These are phyloP conservation scores for Diadophis punctatus DNA, from an alignment of 2,113 vertebrate genomes.

Conservation along the genomic window DNA sequence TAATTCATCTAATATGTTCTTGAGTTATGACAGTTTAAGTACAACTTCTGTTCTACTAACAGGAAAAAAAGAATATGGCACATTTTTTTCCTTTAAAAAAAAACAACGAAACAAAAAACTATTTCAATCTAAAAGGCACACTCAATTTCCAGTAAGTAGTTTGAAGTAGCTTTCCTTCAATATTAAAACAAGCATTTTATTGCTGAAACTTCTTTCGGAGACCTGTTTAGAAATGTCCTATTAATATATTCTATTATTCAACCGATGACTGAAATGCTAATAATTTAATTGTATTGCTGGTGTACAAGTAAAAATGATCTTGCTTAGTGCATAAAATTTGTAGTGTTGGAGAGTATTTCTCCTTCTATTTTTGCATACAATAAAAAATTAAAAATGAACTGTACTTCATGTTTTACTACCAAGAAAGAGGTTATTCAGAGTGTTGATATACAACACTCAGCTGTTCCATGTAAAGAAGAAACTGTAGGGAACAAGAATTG, in stretches of 20 bases:
- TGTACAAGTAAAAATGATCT: neutral
- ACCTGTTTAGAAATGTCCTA: neutral
- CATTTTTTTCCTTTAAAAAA: neutral
- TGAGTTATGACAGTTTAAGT: neutral
- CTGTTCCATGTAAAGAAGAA: neutral
- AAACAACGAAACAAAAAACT: neutral
- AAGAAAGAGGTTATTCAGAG: neutral
- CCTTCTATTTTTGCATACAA: neutral
- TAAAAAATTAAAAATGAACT: neutral
- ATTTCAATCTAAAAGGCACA: neutral
- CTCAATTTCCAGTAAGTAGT: neutral
- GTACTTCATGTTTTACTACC: fast-evolving
- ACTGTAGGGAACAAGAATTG: constrained; percentile 18
- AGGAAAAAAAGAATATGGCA: neutral
- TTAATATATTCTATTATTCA: neutral
- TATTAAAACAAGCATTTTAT: neutral
- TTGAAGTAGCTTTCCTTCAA: neutral
- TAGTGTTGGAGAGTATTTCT: neutral
- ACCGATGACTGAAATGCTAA: neutral
- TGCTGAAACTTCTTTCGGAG: neutral
- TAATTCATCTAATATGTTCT: neutral
- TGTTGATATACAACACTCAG: constrained; percentile 9
- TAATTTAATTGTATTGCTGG: neutral
- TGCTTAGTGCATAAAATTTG: neutral
- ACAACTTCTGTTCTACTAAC: neutral